These are phyloP conservation scores for Eolophus roseicapilla DNA, from an alignment of 2,113 vertebrate species.

Conservation along the genomic window DNA sequence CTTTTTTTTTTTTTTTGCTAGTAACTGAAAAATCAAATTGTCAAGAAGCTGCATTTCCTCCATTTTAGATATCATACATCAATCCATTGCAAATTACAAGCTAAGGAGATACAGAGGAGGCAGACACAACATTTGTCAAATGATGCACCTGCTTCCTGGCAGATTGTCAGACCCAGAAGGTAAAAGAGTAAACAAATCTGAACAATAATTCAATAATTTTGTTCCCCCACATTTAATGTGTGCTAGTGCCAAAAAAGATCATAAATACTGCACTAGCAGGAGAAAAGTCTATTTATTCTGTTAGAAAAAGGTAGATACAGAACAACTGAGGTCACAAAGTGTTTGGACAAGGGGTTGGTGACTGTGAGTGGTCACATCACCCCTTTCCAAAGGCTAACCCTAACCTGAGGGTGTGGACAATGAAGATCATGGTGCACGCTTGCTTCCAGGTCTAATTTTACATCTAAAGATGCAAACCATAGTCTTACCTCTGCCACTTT, in stretches of 20 bases:
- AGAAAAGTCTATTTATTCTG: background rate
- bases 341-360: background rate
- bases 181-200: background rate
- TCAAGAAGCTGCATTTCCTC: background rate
- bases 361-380: background rate
- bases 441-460: background rate
- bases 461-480: background rate
- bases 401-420: background rate
- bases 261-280: background rate
- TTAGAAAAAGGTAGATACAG: background rate
- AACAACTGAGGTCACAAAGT: background rate
- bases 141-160: background rate
- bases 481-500: background rate
- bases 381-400: background rate
- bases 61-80: background rate
- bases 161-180: background rate
- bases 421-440: background rate
- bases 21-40: background rate
- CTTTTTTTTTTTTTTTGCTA: background rate
- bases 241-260: background rate
- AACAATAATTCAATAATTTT: constrained; percentile 5
- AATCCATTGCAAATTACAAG: background rate
- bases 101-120: background rate
- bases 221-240: background rate
- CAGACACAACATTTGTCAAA: background rate